phyloP scores from a whole-genome alignment of 2,888 invertebrate species.

The Abrostola triplasia region DNA sequence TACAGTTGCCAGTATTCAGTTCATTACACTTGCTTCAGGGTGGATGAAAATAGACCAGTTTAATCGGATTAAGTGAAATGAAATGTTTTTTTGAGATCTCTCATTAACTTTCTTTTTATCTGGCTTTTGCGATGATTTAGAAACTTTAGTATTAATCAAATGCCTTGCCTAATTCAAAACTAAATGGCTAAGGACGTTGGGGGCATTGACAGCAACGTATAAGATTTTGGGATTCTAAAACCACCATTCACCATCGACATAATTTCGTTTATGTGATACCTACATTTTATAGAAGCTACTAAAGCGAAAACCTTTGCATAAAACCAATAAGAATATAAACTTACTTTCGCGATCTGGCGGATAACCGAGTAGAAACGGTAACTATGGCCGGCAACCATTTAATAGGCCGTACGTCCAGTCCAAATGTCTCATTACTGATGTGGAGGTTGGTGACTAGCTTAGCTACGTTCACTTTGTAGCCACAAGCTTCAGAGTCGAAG shows the following conservation, averaged over 20 bases:
- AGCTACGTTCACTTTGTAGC: constrained; percentile 51
- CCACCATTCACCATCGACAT: too few species aligned
- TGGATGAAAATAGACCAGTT: not conserved
- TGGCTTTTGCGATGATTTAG: not conserved
- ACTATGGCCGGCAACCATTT: constrained; percentile 61
- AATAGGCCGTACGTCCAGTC: constrained; percentile 65
- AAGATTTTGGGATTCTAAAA: too few species aligned
- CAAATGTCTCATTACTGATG: constrained; percentile 69
- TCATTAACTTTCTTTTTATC: not conserved
- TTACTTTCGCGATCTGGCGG: constrained; percentile 72
- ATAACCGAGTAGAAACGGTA: constrained; percentile 68
- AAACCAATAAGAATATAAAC: constrained; percentile 5
- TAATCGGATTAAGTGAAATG: not conserved
- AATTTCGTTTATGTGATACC: too few species aligned
- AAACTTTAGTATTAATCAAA: too few species aligned
- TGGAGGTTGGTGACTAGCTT: constrained; percentile 60
- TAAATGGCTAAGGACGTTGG: too few species aligned
- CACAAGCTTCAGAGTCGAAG: constrained; percentile 73
- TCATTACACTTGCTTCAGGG: constrained; percentile 12
- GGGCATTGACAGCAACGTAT: too few species aligned
- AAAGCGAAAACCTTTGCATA: too few species aligned
- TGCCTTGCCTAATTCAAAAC: too few species aligned
- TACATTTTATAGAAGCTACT: too few species aligned
- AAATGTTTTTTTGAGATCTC: constrained; percentile 1
- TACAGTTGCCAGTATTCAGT: constrained; percentile 1